phyloP scores from a whole-genome alignment of 2,113 vertebrate species.

The Rhegmatorhina hoffmannsi region DNA sequence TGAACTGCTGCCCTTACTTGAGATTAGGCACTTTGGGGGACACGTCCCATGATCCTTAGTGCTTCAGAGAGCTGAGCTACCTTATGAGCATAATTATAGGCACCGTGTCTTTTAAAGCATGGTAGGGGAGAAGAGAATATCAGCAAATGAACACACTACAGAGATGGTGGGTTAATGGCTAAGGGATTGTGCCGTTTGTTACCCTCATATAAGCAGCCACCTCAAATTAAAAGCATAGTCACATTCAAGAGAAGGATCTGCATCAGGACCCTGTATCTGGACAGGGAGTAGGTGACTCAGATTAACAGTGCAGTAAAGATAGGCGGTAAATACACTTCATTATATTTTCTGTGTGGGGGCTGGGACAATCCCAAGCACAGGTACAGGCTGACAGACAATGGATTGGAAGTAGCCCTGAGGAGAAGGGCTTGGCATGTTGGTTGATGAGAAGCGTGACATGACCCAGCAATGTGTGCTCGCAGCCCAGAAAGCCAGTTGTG shows the following conservation, averaged over 20 bases:
- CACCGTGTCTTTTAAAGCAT: background rate
- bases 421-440: background rate
- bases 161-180: background rate
- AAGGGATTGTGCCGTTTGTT: background rate
- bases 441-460: background rate
- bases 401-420: background rate
- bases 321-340: background rate
- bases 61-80: background rate
- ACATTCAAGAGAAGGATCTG: background rate
- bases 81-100: background rate
- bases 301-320: background rate
- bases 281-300: background rate
- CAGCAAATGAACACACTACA: background rate
- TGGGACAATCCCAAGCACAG: rapidly evolving
- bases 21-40: background rate
- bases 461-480: background rate
- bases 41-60: background rate
- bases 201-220: background rate
- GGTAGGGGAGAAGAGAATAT: background rate
- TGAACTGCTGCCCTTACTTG: background rate
- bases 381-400: background rate
- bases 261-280: background rate
- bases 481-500: background rate
- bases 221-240: background rate
- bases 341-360: background rate